These are phyloP conservation scores for Poeciliopsis turrubarensis DNA, from an alignment of 2,113 vertebrate genomes.

Conservation along the genomic window DNA sequence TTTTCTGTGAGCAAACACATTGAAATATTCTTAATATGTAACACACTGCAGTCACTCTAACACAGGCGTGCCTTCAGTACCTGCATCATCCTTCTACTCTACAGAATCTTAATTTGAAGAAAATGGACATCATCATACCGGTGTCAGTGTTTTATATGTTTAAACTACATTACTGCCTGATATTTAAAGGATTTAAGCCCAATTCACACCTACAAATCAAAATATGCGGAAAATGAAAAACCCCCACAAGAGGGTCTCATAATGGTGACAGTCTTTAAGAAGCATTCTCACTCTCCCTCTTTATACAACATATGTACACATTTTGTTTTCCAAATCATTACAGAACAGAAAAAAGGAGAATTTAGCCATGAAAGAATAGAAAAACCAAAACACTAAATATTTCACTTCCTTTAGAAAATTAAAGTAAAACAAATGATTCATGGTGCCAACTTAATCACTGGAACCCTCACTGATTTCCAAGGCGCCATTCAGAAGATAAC, in stretches of 20 bases:
- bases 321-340: slow-evolving; percentile 48
- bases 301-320: slow-evolving; percentile 73
- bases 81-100: slow-evolving; percentile 28
- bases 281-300: slow-evolving; percentile 49
- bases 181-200: slow-evolving; percentile 51
- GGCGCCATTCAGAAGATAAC: slow-evolving; percentile 62
- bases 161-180: slow-evolving; percentile 68
- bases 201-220: slow-evolving; percentile 39
- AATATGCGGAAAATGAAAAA: slow-evolving; percentile 16
- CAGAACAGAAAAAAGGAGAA: slow-evolving; percentile 56
- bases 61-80: slow-evolving; percentile 42
- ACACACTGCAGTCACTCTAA: slow-evolving; percentile 21
- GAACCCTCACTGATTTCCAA: slow-evolving; percentile 57
- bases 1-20: slow-evolving; percentile 14
- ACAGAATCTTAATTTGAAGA: slow-evolving; percentile 52
- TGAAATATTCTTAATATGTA: slow-evolving; percentile 29
- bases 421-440: slow-evolving; percentile 49
- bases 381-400: slow-evolving; percentile 57
- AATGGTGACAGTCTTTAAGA: slow-evolving; percentile 67
- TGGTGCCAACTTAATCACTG: slow-evolving; percentile 57
- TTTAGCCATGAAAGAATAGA: slow-evolving; percentile 47
- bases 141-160: slow-evolving; percentile 64
- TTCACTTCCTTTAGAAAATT: slow-evolving; percentile 51
- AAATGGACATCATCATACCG: slow-evolving; percentile 48
- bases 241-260: slow-evolving; percentile 36